phyloP scores from a whole-genome alignment of 1,140 invertebrate species.

The Drosophila saltans region DNA sequence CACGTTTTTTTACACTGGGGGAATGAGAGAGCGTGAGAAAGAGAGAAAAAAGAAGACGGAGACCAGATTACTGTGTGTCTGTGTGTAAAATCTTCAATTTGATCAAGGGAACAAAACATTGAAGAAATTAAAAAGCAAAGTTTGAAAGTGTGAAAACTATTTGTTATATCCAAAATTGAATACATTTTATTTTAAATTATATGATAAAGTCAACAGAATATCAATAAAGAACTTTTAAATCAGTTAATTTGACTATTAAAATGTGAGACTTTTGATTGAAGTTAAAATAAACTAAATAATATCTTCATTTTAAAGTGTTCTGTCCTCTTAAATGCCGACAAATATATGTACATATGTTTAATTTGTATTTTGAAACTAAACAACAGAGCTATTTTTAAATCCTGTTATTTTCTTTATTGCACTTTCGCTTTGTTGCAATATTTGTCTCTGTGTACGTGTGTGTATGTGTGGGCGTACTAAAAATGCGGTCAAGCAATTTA shows the following conservation, averaged over 20 bases:
- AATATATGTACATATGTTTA: background rate
- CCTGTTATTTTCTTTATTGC: slow-evolving; percentile 41
- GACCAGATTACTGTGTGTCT: slow-evolving; percentile 2
- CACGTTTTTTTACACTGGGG: slow-evolving; percentile 42
- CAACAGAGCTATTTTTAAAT: slow-evolving; percentile 58
- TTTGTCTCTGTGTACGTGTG: slow-evolving; percentile 28
- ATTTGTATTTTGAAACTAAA: slow-evolving; percentile 21
- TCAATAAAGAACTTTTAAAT: too few species aligned
- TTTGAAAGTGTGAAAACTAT: too few species aligned
- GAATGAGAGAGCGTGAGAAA: slow-evolving; percentile 29
- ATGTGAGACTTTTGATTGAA: too few species aligned
- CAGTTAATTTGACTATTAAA: too few species aligned
- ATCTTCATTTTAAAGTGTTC: slow-evolving; percentile 3
- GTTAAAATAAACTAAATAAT: background rate
- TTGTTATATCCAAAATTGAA: too few species aligned
- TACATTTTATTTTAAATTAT: too few species aligned
- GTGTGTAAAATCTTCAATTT: background rate
- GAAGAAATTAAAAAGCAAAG: too few species aligned
- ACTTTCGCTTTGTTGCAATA: slow-evolving; percentile 49
- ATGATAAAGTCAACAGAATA: too few species aligned
- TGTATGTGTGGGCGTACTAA: slow-evolving; percentile 40
- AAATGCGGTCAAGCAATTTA: slow-evolving; percentile 57
- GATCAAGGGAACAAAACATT: too few species aligned
- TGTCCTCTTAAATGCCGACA: slow-evolving; percentile 21
- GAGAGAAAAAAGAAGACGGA: slow-evolving; percentile 25